phyloP scores from a whole-genome alignment of 2,888 invertebrate genomes.

The Plemyria rubiginata region DNA sequence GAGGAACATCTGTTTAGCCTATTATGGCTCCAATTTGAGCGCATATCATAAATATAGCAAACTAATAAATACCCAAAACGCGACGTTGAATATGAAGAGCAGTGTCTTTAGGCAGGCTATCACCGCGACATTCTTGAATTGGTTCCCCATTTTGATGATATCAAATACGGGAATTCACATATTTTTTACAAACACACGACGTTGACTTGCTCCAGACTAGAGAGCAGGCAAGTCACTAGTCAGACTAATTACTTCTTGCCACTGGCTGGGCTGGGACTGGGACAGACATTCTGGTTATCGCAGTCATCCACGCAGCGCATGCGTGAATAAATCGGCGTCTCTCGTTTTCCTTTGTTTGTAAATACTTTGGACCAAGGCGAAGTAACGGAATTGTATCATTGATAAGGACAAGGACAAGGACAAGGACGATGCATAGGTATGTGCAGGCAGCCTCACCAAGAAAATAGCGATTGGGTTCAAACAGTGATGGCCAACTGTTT shows the following conservation, averaged over 20 bases:
- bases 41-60: conserved; percentile 6
- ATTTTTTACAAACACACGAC: conserved; percentile 23
- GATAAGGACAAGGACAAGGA: background rate
- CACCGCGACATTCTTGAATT: conserved; percentile 89
- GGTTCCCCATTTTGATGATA: conserved; percentile 85
- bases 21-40: conserved; percentile 15
- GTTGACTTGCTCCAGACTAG: conserved; percentile 6
- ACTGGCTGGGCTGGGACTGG: too few species aligned
- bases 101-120: conserved; percentile 92
- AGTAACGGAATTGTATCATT: background rate
- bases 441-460: background rate
- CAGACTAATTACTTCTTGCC: too few species aligned
- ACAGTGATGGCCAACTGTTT: too few species aligned
- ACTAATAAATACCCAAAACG: conserved; percentile 93
- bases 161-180: conserved; percentile 13
- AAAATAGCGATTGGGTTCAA: too few species aligned
- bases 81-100: conserved; percentile 91
- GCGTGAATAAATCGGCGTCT: conserved; percentile 64
- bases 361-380: conserved; percentile 32
- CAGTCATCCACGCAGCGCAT: conserved; percentile 52
- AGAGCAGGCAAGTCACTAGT: conserved; percentile 2
- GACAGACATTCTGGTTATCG: conserved; percentile 17
- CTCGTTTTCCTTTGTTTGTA: conserved; percentile 53
- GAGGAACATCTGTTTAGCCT: too few species aligned
- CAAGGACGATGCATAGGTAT: background rate